phyloP scores from a whole-genome alignment of 1,140 invertebrate species.

The Drosophila sp. region DNA sequence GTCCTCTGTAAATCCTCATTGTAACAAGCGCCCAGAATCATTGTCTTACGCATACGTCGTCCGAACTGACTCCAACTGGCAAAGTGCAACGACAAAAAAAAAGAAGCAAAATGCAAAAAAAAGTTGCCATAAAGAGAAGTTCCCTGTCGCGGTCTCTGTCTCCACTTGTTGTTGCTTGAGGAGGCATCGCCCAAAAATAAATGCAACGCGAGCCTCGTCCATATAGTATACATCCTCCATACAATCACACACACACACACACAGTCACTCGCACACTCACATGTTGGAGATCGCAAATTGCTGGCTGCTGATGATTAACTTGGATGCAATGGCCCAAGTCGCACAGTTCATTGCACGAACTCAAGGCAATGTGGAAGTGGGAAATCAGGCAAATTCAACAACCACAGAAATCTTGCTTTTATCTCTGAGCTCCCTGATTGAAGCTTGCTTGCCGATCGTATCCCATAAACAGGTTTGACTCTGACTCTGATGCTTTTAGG shows the following conservation, averaged over 20 bases:
- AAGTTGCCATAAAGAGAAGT: constrained; percentile 75
- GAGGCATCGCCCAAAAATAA: constrained; percentile 75
- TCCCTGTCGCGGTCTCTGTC: constrained; percentile 38
- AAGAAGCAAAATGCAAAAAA: constrained; percentile 57
- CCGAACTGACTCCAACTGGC: constrained; percentile 56
- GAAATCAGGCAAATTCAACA: constrained; percentile 51
- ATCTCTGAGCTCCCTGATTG: constrained; percentile 40
- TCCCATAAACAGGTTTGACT: constrained; percentile 41
- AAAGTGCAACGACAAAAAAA: constrained; percentile 61
- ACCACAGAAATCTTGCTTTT: constrained; percentile 31
- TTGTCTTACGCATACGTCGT: constrained; percentile 76
- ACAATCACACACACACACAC: constrained; percentile 20
- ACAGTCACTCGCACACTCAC: constrained; percentile 4
- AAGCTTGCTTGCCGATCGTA: constrained; percentile 24
- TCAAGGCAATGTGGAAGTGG: constrained; percentile 57
- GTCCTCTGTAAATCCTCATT: constrained; percentile 83
- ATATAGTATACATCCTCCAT: constrained; percentile 58
- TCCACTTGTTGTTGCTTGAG: constrained; percentile 36
- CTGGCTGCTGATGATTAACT: constrained; percentile 53
- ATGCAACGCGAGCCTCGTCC: constrained; percentile 57
- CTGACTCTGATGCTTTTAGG: constrained; percentile 1
- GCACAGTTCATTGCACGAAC: constrained; percentile 61
- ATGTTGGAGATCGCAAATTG: constrained; percentile 54
- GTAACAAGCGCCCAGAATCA: constrained; percentile 82
- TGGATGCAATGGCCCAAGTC: constrained; percentile 33